A percentile compares a stretch with the other conserved stretches of the same genome.
phyloP scores from a whole-genome alignment of 2,113 vertebrate genomes.

The Podocnemis expansa region DNA sequence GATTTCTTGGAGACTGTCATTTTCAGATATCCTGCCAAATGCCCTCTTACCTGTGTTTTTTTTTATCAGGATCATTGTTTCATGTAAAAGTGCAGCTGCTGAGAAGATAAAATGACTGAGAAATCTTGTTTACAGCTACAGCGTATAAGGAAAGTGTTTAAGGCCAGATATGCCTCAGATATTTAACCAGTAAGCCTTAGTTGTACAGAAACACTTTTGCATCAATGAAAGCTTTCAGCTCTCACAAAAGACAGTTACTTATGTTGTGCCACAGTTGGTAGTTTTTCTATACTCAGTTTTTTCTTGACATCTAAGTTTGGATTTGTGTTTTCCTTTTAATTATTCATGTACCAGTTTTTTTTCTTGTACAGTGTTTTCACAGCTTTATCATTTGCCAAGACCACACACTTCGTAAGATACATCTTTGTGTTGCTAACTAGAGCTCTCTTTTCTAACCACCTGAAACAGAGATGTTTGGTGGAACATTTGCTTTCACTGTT shows the following conservation, averaged over 20 bases:
- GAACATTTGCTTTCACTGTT: conserved; percentile 95
- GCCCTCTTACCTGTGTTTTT: conserved; percentile 80
- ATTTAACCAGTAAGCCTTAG: conserved; percentile 99
- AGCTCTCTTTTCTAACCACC: conserved; percentile 80
- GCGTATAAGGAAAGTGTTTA: conserved; percentile 86
- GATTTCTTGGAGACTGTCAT: conserved; percentile 78
- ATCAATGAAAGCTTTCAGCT: conserved; percentile 86
- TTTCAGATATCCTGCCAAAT: conserved; percentile 85
- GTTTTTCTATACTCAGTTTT: conserved; percentile 76
- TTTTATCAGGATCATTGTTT: conserved; percentile 84
- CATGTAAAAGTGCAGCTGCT: conserved; percentile 85
- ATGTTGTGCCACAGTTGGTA: conserved; percentile 90
- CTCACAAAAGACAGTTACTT: conserved; percentile 90
- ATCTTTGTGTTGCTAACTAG: conserved; percentile 72
- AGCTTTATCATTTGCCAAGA: conserved; percentile 76
- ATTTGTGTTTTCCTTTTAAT: conserved; percentile 80
- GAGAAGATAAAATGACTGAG: conserved; percentile 86
- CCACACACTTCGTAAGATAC: conserved; percentile 70
- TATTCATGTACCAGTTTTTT: conserved; percentile 81
- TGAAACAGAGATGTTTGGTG: conserved; percentile 85
- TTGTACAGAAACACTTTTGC: conserved; percentile 96
- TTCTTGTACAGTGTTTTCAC: conserved; percentile 79
- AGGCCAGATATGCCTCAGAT: conserved; percentile 91
- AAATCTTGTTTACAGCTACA: conserved; percentile 93
- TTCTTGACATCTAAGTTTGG: conserved; percentile 80